These are phyloP conservation scores for Trichomycterus rosablanca DNA, from an alignment of 2,113 vertebrate genomes.

Conservation along the genomic window DNA sequence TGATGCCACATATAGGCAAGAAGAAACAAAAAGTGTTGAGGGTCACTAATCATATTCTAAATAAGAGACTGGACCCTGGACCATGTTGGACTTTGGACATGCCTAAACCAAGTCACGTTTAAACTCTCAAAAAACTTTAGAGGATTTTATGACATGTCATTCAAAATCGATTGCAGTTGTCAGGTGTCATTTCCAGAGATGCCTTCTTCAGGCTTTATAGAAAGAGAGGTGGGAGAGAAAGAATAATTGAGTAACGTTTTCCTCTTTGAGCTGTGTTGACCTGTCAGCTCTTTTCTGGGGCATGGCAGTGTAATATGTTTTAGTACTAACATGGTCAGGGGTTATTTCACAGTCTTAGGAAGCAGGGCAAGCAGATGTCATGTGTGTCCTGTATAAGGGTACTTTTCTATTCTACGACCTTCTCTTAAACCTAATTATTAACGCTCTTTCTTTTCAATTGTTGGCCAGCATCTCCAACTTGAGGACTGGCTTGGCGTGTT, in stretches of 20 bases:
- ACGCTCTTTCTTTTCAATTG: slow-evolving; percentile 7
- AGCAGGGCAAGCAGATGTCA: slow-evolving; percentile 18
- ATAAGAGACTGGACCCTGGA: too few relatives aligned
- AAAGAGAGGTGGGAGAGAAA: neutral
- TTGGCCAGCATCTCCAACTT: slow-evolving; percentile 21
- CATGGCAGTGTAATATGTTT: slow-evolving; percentile 38
- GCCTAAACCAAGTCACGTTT: neutral
- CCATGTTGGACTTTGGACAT: too few relatives aligned
- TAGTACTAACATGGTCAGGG: slow-evolving; percentile 27
- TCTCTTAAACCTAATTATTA: slow-evolving; percentile 31
- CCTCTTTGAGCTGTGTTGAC: slow-evolving; percentile 25
- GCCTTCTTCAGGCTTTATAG: too few relatives aligned
- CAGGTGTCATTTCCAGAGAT: too few relatives aligned
- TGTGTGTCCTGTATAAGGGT: neutral
- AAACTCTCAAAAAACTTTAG: neutral
- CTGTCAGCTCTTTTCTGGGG: slow-evolving; percentile 33
- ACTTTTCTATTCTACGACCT: slow-evolving; percentile 11
- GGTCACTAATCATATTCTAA: too few relatives aligned
- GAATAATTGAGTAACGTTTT: slow-evolving; percentile 18
- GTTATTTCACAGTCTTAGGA: slow-evolving; percentile 30
- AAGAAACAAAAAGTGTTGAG: too few relatives aligned
- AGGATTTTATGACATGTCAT: neutral
- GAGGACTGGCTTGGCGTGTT: slow-evolving; percentile 20
- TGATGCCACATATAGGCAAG: too few relatives aligned
- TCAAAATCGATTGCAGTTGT: slow-evolving; percentile 24